Base-by-base conservation (phyloP, 2,797 vertebrate species). In the Cirrhinus mrigala region DNA sequence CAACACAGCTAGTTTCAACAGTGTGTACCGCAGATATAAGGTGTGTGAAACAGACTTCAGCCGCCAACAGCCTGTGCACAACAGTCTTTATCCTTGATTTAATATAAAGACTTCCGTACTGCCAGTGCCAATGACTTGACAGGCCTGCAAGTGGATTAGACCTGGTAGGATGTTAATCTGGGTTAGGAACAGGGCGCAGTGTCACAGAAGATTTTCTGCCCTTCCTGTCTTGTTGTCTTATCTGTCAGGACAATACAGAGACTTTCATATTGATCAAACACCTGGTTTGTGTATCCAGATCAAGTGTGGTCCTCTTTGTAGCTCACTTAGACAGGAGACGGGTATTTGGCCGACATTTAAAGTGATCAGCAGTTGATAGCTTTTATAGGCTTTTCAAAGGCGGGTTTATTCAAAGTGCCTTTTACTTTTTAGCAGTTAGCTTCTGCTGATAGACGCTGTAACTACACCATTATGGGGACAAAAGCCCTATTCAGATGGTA, bases 111-210 rank as follows among this genome's bases (percentile, higher is more conserved):
- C 48, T 69, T 81, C 29, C 79, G 15, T 24, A 24, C 68, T 73
- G 64, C 20, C 58, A 1, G 62, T n/a, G 9, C 80, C 52, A 73
- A 15, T 82, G 29, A n/a, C 27, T 46, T 60, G 71, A 76, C 71
- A 37, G n/a, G 71, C 54, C 82, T 75, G 46, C 52, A 76, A 76
- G 48, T 66, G 82, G 82, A 83, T 83, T 83, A 83, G 58, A 81
- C 9, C 46, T 76, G 27, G 29, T 12, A 66, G 71, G 27, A 68
- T 54, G 40, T 27, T 77, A 69, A 84, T 84, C 58, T 77, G 60
- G 73, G 73, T 56, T 68, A 68, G 48, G 29, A 54, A 27, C 29
- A 54, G 16, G 48, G 60, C 12, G 10, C 69, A n/a, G 81, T 60
- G 75, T 64, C 58, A 79, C n/a, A 0, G 44, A 64, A 64, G 76